phyloP scores from a whole-genome alignment of 2,888 invertebrate species.

The Galeopsomyia nigrocyanea region DNA sequence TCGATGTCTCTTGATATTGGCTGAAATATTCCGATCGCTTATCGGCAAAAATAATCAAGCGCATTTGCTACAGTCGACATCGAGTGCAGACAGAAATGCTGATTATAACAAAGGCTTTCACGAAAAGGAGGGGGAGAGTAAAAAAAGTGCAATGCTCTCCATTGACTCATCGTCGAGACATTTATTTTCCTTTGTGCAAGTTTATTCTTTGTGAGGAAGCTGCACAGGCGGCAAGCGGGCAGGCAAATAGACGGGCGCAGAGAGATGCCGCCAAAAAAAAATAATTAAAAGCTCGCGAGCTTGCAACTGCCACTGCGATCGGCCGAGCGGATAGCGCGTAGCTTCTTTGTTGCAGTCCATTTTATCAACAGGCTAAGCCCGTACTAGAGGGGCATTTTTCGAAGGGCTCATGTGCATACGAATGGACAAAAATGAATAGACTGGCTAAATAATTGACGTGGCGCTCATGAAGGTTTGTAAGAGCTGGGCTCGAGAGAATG shows the following conservation, averaged over 20 bases:
- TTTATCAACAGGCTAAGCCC: too few species aligned
- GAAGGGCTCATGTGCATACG: too few species aligned
- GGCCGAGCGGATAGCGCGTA: too few species aligned
- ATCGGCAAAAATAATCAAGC: slow-evolving; percentile 36
- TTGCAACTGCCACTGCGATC: too few species aligned
- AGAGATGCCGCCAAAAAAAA: slow-evolving; percentile 12
- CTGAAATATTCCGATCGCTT: slow-evolving; percentile 39
- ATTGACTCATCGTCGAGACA: background rate
- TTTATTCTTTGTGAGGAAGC: background rate
- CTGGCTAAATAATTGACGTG: too few species aligned
- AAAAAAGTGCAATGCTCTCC: background rate
- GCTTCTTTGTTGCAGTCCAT: too few species aligned
- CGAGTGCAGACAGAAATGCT: background rate
- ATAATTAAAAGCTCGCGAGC: slow-evolving; percentile 37
- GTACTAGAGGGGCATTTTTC: too few species aligned
- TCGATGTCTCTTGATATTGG: background rate
- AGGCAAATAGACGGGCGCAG: slow-evolving; percentile 4
- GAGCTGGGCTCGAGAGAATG: too few species aligned
- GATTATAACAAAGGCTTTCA: too few species aligned
- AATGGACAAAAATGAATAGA: too few species aligned
- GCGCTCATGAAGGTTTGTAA: too few species aligned
- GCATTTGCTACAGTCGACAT: slow-evolving; percentile 20
- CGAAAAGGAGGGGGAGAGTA: background rate
- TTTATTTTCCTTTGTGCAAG: slow-evolving; percentile 9
- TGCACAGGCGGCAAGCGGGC: background rate